Evolutionary conservation across 2,888 invertebrate species (phyloP).

Genomic region (Brachycybe producta): DNA sequence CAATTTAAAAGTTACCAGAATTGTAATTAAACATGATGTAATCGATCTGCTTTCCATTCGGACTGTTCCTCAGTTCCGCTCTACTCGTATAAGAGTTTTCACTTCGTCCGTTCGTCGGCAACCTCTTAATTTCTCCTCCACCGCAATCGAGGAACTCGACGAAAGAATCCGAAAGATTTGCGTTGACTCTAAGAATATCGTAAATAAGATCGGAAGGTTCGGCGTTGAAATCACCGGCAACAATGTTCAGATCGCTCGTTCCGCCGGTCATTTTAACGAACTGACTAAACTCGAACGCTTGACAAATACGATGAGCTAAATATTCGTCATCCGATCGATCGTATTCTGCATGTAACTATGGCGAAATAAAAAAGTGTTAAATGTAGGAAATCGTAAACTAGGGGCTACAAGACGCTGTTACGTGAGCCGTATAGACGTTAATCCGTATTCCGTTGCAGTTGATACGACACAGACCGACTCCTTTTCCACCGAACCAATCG

Average conservation of each 20-base stretch:
- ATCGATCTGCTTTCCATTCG: slow-evolving; percentile 79
- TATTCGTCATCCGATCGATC: slow-evolving; percentile 66
- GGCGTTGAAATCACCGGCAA: slow-evolving; percentile 90
- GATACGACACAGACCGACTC: slow-evolving; percentile 68
- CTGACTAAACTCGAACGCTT: slow-evolving; percentile 89
- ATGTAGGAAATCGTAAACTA: not conserved
- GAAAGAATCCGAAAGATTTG: slow-evolving; percentile 33
- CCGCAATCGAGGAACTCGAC: slow-evolving; percentile 4
- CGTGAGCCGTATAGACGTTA: slow-evolving; percentile 87
- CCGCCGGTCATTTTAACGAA: slow-evolving; percentile 74
- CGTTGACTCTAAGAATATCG: slow-evolving; percentile 46
- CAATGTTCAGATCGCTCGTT: slow-evolving; percentile 63
- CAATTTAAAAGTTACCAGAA: slow-evolving; percentile 26
- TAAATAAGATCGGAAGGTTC: slow-evolving; percentile 74
- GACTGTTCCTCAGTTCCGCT: slow-evolving; percentile 39
- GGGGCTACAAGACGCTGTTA: too few relatives aligned
- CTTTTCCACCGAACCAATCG: slow-evolving; percentile 99
- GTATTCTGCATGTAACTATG: slow-evolving; percentile 87
- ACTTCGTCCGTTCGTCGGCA: slow-evolving; percentile 64
- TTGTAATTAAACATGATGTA: slow-evolving; percentile 58
- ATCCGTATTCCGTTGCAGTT: slow-evolving; percentile 50
- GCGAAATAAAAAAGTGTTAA: slow-evolving; percentile 10
- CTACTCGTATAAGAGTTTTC: slow-evolving; percentile 68
- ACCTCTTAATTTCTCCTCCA: too few relatives aligned
- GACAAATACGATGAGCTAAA: slow-evolving; percentile 76